Base-by-base conservation (phyloP, 2,113 vertebrate genomes). In the Centropus unirufus region DNA sequence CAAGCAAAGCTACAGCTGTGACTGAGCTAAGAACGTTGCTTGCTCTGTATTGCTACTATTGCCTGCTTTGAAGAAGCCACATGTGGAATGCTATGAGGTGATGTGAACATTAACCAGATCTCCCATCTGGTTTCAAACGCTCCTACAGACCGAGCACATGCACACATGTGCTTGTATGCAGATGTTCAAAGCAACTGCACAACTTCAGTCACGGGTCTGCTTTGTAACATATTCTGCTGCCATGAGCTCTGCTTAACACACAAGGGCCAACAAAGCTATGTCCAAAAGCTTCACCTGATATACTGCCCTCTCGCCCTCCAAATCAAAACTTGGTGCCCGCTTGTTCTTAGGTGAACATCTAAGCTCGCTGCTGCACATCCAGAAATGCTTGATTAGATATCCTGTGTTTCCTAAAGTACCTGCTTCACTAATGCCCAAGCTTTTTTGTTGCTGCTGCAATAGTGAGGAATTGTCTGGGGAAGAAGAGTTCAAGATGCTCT, bases 171-270 rank as follows among this genome's bases (percentile, higher is more conserved):
- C 54, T 76, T 2, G 0, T 14, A 39, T 4, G 6, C 85, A 94
- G 83, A 88, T 74, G 86, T 64, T 63, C 83, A 80, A 18, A 36
- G 46, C 30, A 85, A 58, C n/a, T 21, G 76, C 61, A 44, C 8
- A 59, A 1, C 15, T 44, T 29, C 0, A 0, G 54, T 18, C 8
- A 2, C 0, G 0, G 67, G 5, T 36, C 51, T 42, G 51, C 49
- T 54, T 57, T 27, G 49, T 1, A 76, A 49, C 46, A 44, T 14
- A 30, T 26, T 14, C 78, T 76, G n/a, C 30, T 91, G 74, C 63
- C 1, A 0, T 8, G 6, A 78, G 14, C 51, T 54, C 49, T 5
- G 4, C 26, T 39, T 70, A 27, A 52, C 30, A 58, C 4, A 0
- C 1, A 11, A 59, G 61, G 2, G 19, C 49, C 49, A 87, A 8